A percentile compares a stretch with the other conserved stretches of the same genome.
phyloP scores from a whole-genome alignment of 1,140 invertebrate genomes.

The Plutomurus gul region DNA sequence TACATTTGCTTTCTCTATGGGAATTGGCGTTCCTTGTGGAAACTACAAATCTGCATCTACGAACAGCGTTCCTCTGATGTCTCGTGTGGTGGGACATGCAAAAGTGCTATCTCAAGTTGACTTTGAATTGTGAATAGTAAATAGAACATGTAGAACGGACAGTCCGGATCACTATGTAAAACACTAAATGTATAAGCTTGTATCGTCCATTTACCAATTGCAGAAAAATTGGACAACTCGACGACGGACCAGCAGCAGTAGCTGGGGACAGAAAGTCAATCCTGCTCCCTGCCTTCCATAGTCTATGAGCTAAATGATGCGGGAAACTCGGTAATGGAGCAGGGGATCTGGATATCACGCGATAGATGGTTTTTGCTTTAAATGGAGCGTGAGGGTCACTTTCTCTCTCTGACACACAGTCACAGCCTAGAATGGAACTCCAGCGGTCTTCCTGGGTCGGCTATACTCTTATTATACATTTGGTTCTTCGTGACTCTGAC shows the following conservation, averaged over 20 bases:
- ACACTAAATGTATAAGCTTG: too few relatives aligned
- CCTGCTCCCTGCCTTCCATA: background rate
- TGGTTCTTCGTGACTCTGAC: background rate
- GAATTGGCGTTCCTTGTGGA: slow-evolving; percentile 6
- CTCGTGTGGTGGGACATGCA: background rate
- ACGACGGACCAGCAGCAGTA: background rate
- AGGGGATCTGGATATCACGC: slow-evolving; percentile 1
- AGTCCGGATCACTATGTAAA: too few relatives aligned
- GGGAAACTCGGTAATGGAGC: slow-evolving; percentile 31
- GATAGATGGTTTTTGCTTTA: background rate
- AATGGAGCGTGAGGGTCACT: slow-evolving; percentile 23
- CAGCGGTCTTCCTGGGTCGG: background rate
- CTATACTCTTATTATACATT: background rate
- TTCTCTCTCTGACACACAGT: background rate
- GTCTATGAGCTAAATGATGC: slow-evolving; percentile 36
- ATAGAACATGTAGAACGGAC: too few relatives aligned
- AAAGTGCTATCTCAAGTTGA: background rate
- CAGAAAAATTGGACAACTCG: too few relatives aligned
- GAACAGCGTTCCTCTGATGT: too few relatives aligned
- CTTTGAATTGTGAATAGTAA: too few relatives aligned
- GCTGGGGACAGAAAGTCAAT: background rate
- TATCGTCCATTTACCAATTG: too few relatives aligned
- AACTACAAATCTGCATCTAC: slow-evolving; percentile 11
- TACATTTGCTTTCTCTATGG: slow-evolving; percentile 22
- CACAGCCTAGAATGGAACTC: too few relatives aligned